These are phyloP conservation scores for Rhynchophorus ferrugineus DNA, from an alignment of 1,140 invertebrate species.

Conservation along the genomic window DNA sequence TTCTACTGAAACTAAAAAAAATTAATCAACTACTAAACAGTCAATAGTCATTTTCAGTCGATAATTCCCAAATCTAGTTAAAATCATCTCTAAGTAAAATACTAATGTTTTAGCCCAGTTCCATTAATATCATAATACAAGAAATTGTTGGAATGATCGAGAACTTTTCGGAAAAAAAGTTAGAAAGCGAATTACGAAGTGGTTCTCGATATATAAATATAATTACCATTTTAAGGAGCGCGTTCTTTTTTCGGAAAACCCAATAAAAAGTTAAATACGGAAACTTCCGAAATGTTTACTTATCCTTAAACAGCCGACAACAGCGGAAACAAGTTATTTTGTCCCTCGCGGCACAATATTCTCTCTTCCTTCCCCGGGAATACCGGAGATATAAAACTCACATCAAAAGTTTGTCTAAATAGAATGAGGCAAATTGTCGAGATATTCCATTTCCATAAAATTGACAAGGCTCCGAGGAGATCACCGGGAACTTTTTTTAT, in stretches of 20 bases:
- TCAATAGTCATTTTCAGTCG: no score
- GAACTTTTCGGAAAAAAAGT: no score
- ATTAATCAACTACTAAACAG: no score
- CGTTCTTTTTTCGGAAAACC: neutral
- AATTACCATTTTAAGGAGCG: no score
- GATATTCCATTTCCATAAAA: slow-evolving; percentile 1
- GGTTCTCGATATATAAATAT: no score
- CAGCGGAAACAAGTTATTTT: neutral
- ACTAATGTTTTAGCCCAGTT: no score
- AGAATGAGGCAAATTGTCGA: slow-evolving; percentile 1
- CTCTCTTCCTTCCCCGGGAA: neutral
- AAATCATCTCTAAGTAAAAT: no score
- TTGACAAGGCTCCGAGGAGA: neutral
- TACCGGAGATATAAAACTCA: neutral
- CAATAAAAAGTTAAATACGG: neutral
- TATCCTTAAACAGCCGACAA: neutral
- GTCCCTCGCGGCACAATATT: neutral
- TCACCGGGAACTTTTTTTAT: slow-evolving; percentile 6
- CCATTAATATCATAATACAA: no score
- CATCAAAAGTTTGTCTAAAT: slow-evolving; percentile 5
- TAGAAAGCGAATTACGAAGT: no score
- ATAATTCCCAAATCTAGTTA: no score
- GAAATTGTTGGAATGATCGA: no score
- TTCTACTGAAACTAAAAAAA: no score
- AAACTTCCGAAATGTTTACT: neutral